Conservation (phyloP, 1,140 invertebrate genomes). For the Aphelinus atriplicis region DNA sequence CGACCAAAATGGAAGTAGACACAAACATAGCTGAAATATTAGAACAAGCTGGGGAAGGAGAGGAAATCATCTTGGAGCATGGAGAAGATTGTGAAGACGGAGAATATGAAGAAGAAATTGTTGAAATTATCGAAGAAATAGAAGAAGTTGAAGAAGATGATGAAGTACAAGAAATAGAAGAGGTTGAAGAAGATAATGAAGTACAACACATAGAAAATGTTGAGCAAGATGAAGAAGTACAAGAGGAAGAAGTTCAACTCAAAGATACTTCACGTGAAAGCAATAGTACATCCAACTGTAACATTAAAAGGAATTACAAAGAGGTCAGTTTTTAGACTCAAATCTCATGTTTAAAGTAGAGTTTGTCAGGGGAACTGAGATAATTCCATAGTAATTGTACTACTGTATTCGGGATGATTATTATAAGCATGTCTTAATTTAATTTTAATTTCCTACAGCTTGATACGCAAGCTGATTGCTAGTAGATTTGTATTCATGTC, state of each 20-base stretch:
- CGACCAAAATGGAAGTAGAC: conserved; percentile 44
- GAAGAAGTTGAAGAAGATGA: conserved; percentile 51
- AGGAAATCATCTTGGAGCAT: conserved; percentile 55
- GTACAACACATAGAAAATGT: conserved; percentile 35
- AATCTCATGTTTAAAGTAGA: not conserved
- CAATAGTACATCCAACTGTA: no score
- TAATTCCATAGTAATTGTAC: no score
- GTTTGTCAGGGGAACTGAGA: no score
- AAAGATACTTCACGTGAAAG: no score
- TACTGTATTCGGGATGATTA: no score
- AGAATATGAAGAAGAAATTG: conserved; percentile 52
- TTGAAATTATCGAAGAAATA: conserved; percentile 58
- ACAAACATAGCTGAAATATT: conserved; percentile 54
- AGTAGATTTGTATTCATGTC: no score
- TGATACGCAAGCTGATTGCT: no score
- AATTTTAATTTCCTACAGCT: no score
- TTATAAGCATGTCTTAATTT: no score
- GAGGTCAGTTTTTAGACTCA: not conserved
- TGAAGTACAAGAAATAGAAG: conserved; percentile 45
- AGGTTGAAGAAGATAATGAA: conserved; percentile 45
- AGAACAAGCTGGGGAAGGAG: conserved; percentile 48
- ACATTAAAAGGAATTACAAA: conserved; percentile 10
- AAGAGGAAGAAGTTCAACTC: not conserved
- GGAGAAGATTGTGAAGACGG: conserved; percentile 49
- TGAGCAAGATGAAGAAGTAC: conserved; percentile 31